Evolutionary conservation across 2,888 invertebrate species (phyloP), one percentile per base, ranked within the genome.

Genomic region (Spialia ferax): DNA sequence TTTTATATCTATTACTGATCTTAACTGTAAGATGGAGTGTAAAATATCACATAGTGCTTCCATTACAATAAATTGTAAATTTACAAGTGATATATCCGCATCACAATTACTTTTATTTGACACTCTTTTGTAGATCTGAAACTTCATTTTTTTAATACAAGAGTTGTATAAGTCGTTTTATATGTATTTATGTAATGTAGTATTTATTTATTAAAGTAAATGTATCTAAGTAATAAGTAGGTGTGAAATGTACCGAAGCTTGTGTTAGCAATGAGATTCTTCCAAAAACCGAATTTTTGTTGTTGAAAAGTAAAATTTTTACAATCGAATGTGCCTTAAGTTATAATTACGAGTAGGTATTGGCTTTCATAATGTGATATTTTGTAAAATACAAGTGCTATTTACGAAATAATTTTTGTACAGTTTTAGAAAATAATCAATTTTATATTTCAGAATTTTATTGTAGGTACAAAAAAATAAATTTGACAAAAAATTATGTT

Each of bases 291-390:
- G 61, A 61, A 61, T 50, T 50, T 60, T 55, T 10, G n/a, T 18
- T 55, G 18, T 3, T 32, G 18, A 29, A 10, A 55, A 18, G 15
- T 18, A 11, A 29, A 32, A 48, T 18, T 45, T 50, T 23, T 57
- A 50, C 22, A 48, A 35, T 38, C 32, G 23, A 15, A 64, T 35
- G 57, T 64, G 64, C 57, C 64, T 64, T 64, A 56, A 45, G 7
- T 10, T 0, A 22, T 13, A 50, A 35, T 35, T 13, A 35, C 11
- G 11, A 35, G n/a, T 35, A 10, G 6, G 26, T 35, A 29, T 57
- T 50, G 57, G 48, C 3, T 57, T 32, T 13, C 26, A 15, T 48
- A 32, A 63, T 64, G 64, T 50, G 48, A 57, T 64, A 55, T 64
- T 57, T n/a, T 22, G 18, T 54, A 38, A 29, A 55, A 55, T 55